Percentiles rank a stretch among this genome's conserved stretches.
Conservation (phyloP, 2,113 vertebrate species). For the Leptobrachium ailaonicum region DNA sequence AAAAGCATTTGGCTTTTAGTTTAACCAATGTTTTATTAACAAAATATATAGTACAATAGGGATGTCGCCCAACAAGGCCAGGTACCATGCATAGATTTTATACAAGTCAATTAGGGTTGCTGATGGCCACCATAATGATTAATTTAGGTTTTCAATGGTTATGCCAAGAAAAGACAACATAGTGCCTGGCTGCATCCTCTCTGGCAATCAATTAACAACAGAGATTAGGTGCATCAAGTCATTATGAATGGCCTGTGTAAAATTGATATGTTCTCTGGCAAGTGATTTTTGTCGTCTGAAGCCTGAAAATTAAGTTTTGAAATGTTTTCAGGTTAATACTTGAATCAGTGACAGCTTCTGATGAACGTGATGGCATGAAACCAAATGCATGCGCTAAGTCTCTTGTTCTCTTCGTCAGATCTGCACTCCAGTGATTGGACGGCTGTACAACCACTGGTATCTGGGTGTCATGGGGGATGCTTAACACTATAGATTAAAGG, state of each 20-base stretch:
- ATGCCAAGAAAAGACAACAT: too few relatives aligned
- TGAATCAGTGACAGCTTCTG: conserved; percentile 20
- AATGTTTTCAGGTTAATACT: conserved; percentile 39
- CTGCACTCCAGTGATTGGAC: too few relatives aligned
- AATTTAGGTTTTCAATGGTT: too few relatives aligned
- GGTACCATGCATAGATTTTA: neutral
- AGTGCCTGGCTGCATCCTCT: neutral
- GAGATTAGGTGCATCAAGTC: conserved; percentile 8
- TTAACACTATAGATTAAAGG: too few relatives aligned
- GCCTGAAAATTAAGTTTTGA: conserved; percentile 34
- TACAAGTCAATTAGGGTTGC: neutral
- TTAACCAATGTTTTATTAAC: neutral
- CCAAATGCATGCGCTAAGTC: too few relatives aligned
- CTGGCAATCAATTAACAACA: neutral
- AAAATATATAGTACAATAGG: neutral
- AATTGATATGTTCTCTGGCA: conserved; percentile 43
- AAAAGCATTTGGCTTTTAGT: neutral
- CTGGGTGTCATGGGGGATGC: too few relatives aligned
- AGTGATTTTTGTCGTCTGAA: conserved; percentile 34
- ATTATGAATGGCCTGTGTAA: conserved; percentile 20
- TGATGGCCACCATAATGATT: neutral
- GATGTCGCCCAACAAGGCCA: too few relatives aligned
- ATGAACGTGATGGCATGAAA: conserved; percentile 16
- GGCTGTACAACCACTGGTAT: too few relatives aligned
- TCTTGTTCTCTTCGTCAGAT: too few relatives aligned